Percentiles rank a stretch among this genome's conserved stretches.
phyloP scores from a whole-genome alignment of 2,888 invertebrate genomes.

The Eupithecia subumbrata region DNA sequence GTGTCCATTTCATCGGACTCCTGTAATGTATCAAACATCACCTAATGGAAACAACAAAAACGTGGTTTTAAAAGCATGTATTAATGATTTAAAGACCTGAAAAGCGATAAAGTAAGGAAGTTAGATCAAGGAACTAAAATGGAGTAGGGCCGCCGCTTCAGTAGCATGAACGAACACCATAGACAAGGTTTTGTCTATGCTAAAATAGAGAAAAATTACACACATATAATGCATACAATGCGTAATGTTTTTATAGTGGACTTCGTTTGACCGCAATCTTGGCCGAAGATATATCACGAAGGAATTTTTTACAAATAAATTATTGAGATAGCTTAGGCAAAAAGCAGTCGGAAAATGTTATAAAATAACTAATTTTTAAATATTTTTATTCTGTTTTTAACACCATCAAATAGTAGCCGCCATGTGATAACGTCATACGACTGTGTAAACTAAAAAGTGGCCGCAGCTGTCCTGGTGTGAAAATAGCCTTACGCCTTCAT shows the following conservation, averaged over 20 bases:
- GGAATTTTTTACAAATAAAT: too few relatives aligned
- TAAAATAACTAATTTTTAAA: too few relatives aligned
- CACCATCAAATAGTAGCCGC: too few relatives aligned
- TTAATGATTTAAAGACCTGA: background rate
- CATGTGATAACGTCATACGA: too few relatives aligned
- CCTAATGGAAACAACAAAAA: conserved; percentile 34
- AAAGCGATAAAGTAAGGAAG: background rate
- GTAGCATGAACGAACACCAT: background rate
- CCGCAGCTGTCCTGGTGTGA: background rate
- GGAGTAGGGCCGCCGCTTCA: background rate
- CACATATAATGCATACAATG: background rate
- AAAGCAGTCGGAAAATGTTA: too few relatives aligned
- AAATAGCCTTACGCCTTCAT: background rate
- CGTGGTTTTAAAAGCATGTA: background rate
- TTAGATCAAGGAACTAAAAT: background rate
- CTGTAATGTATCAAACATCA: conserved; percentile 49
- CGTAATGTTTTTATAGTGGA: too few relatives aligned
- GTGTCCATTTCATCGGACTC: conserved; percentile 70
- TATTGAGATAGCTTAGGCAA: too few relatives aligned
- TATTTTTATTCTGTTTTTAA: too few relatives aligned
- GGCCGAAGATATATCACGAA: too few relatives aligned
- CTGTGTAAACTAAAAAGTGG: background rate
- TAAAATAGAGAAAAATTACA: background rate
- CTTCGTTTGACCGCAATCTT: too few relatives aligned
- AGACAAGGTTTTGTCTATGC: background rate